Base-by-base conservation (phyloP, 2,113 vertebrate species). In the Poicephalus gulielmi region DNA sequence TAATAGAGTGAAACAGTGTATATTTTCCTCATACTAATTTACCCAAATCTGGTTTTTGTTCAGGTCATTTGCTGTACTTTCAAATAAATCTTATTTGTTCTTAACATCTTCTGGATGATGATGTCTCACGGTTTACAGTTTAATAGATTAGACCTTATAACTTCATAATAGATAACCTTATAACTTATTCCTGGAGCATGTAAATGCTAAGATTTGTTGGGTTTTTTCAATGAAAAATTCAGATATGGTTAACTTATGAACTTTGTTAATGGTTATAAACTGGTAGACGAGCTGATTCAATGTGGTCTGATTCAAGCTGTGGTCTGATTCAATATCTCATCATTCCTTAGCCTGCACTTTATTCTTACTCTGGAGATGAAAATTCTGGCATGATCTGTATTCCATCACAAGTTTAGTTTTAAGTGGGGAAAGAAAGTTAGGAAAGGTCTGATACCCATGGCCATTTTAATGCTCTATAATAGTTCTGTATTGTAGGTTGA, bases 21-120 rank as follows among this genome's bases (percentile, higher is more conserved):
- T 71, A 60, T 92, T 86, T 86, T 80, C 46, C 80, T 94, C 43
- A 57, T 75, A 57, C 91, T 86, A 91, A 89, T 86, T 83, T 87
- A 80, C 20, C 31, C 23, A 31, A 60, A 53, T 83, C 67, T 69
- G 39, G 0, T 37, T 83, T 92, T 49, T 86, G 27, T 75, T 92
- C 69, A 60, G 60, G 44, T 75, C 0, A 64, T 94, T 91, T 92
- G 86, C 80, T 92, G 31, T 81, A 84, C 43, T 90, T 94, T 83
- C 53, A 89, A 68, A 91, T 82, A 71, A 83, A 68, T 83, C 37
- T 91, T 55, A 63, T 15, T 83, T 92, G 35, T 68, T 92, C 20
- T 35, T 25, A 88, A 35, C 57, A 23, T 59, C 14, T 55, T 71
- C 18, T 86, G 59, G 17, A 49, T 86, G 64, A 83, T n/a, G 37